Conservation (phyloP, 2,888 invertebrate species). For the Drosophila cognata region DNA sequence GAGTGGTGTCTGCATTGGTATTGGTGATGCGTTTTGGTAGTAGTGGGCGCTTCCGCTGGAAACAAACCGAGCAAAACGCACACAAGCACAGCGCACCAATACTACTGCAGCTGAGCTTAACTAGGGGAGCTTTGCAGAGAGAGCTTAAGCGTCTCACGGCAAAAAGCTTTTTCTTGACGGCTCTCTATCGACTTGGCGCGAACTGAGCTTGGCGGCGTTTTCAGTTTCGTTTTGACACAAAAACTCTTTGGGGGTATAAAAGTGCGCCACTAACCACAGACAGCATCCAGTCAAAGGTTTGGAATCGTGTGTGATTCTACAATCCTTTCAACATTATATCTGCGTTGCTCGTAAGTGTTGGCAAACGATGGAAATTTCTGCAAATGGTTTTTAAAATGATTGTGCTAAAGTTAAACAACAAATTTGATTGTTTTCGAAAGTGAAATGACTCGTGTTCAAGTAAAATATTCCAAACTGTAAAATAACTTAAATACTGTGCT, state of each 20-base stretch:
- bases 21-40: slow-evolving; percentile 47
- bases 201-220: slow-evolving; percentile 58
- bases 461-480: not conserved
- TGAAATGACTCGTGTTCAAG: slow-evolving; percentile 9
- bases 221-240: slow-evolving; percentile 78
- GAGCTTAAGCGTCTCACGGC: slow-evolving; percentile 17
- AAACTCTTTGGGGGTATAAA: slow-evolving; percentile 84
- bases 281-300: slow-evolving; percentile 86
- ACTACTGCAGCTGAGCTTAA: slow-evolving; percentile 22
- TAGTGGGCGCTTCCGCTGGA: slow-evolving; percentile 68
- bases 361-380: slow-evolving; percentile 86
- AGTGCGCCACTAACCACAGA: slow-evolving; percentile 85
- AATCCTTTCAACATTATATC: slow-evolving; percentile 78
- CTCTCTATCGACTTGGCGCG: slow-evolving; percentile 44
- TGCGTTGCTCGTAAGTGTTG: slow-evolving; percentile 75
- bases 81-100: slow-evolving; percentile 45
- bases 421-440: slow-evolving; percentile 6
- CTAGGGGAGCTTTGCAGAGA: slow-evolving; percentile 39
- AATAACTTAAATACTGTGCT: slow-evolving; percentile 4
- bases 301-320: slow-evolving; percentile 85
- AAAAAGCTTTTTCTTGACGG: slow-evolving; percentile 48
- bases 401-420: slow-evolving; percentile 23
- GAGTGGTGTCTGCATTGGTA: slow-evolving; percentile 21
- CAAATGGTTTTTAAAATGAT: slow-evolving; percentile 8
- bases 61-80: slow-evolving; percentile 54